Evolutionary conservation across 2,888 invertebrate genomes (phyloP), one percentile per base, ranked within the genome.

Genomic region (Drosophila leonis): DNA sequence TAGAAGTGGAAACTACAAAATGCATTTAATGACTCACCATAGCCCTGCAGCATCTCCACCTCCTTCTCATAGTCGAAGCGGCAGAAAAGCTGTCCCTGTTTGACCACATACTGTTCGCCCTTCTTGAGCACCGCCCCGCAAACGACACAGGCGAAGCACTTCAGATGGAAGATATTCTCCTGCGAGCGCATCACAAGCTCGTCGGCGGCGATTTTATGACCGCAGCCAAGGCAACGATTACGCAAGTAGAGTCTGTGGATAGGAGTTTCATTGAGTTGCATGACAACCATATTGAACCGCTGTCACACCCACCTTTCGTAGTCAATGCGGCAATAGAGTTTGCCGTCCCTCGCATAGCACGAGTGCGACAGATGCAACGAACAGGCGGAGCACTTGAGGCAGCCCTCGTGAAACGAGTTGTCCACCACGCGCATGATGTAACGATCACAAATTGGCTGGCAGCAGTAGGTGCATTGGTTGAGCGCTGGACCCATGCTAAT

Each of bases 91-190:
- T 97, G 96, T 48, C 95, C 96, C 94, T 94, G 96, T 94, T 94
- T 96, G 91, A 97, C 94, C 78, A 97, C 96, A 92, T 96, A 97
- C 91, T 97, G 95, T 91, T 97, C 97, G 31, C 97, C 96, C 93
- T 96, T 96, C 93, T 96, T 96, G 51, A 97, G 94, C 68, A 95
- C 94, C 29, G 95, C 95, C 2, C 96, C 96, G 91, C 97, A 97
- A 18, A 96, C 96, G 54, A 96, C 95, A 92, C 97, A 97, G 56
- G 95, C 94, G 93, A 97, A 97, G 92, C 97, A 97, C 82, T 95
- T 94, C 74, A 96, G 93, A 94, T 97, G 97, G 92, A 96, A 97
- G 76, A 97, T 95, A 91, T 95, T 95, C 81, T 95, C 95, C 89
- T 94, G 94, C 56, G 96, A 96, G 81, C 96, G 94, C 96, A 97